phyloP scores from a whole-genome alignment of 2,888 invertebrate species.

The Steinernema scapterisci region DNA sequence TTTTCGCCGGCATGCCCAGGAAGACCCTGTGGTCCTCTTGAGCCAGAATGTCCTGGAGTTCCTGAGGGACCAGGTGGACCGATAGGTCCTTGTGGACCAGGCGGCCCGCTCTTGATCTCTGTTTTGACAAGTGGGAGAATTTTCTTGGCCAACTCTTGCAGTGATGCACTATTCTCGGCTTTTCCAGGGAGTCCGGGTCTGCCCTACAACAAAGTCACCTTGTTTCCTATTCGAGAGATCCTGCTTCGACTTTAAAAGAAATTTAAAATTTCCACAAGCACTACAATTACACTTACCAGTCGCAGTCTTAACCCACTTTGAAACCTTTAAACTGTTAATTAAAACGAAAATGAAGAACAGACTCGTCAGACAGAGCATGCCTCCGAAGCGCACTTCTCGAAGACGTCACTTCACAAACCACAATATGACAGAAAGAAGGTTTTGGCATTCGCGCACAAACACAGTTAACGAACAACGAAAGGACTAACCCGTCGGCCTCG shows the following conservation, averaged over 20 bases:
- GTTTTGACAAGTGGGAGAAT: slow-evolving; percentile 3
- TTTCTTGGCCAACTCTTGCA: neutral
- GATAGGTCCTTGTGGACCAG: slow-evolving; percentile 39
- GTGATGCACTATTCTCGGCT: neutral
- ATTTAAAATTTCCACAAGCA: slow-evolving; percentile 1
- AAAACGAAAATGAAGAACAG: neutral
- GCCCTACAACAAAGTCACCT: slow-evolving; percentile 35
- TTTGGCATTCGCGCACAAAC: slow-evolving; percentile 27
- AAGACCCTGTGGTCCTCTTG: slow-evolving; percentile 59
- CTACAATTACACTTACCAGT: slow-evolving; percentile 24
- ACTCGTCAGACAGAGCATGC: slow-evolving; percentile 18
- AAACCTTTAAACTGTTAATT: slow-evolving; percentile 1
- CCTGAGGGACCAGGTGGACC: slow-evolving; percentile 43
- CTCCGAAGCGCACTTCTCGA: slow-evolving; percentile 12
- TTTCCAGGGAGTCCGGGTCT: slow-evolving; percentile 37
- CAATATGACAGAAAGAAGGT: neutral
- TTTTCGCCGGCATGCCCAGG: slow-evolving; percentile 61
- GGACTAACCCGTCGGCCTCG: slow-evolving; percentile 57
- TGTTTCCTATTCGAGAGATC: neutral
- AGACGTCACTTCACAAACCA: slow-evolving; percentile 28
- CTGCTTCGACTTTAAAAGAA: neutral
- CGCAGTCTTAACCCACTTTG: neutral
- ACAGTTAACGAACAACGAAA: slow-evolving; percentile 23
- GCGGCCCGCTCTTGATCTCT: slow-evolving; percentile 31
- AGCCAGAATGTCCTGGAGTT: slow-evolving; percentile 38